These are phyloP conservation scores for Hozukius guyotensis DNA, from an alignment of 2,797 vertebrate species.

Conservation along the genomic window DNA sequence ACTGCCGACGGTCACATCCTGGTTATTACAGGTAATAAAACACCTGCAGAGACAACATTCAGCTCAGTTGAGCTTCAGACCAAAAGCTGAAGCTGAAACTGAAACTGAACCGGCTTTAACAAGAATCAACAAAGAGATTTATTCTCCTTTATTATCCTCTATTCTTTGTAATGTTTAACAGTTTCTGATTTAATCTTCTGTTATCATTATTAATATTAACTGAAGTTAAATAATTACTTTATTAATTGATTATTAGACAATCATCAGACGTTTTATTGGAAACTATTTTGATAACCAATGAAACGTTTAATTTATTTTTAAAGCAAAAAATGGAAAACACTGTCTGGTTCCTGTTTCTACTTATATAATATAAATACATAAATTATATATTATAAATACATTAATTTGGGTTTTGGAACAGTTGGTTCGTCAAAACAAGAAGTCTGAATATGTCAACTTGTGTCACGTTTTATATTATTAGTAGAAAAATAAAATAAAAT, in stretches of 20 bases:
- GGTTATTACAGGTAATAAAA: not conserved
- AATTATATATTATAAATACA: not conserved
- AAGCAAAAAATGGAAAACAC: not conserved
- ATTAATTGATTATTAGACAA: not conserved
- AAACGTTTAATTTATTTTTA: not conserved
- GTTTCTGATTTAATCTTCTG: not conserved
- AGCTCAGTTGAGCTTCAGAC: no score
- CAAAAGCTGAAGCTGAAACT: no score
- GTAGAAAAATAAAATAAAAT: no score
- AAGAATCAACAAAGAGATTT: no score
- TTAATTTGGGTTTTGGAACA: no score
- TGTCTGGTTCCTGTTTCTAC: not conserved
- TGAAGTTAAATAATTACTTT: not conserved
- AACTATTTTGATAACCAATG: not conserved
- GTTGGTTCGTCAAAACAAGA: no score
- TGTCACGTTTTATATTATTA: no score
- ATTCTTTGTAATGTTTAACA: not conserved
- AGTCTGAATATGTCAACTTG: no score
- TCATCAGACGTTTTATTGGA: not conserved
- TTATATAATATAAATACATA: not conserved
- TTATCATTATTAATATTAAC: not conserved
- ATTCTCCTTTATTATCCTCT: no score
- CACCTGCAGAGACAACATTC: not conserved
- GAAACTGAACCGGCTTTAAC: no score
- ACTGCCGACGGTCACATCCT: not conserved